phyloP scores from a whole-genome alignment of 2,888 invertebrate genomes.

The Nomada hirtipes region DNA sequence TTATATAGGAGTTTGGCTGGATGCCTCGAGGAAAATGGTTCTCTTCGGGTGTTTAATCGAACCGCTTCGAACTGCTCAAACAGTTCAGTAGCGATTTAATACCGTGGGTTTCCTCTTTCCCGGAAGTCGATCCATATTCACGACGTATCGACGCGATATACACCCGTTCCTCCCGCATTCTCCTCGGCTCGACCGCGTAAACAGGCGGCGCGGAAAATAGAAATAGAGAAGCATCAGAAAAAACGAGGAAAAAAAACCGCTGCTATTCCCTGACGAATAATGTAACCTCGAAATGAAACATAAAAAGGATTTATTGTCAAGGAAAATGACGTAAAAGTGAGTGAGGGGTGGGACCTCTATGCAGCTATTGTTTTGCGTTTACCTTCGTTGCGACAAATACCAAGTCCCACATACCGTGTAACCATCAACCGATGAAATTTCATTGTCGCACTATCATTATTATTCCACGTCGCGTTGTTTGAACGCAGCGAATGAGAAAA shows the following conservation, averaged over 20 bases:
- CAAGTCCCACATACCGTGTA: background rate
- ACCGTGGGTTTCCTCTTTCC: background rate
- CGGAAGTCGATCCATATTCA: conserved; percentile 8
- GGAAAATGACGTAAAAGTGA: background rate
- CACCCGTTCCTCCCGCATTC: background rate
- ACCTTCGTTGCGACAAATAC: background rate
- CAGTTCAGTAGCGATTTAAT: conserved; percentile 15
- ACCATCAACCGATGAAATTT: background rate
- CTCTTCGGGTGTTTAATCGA: background rate
- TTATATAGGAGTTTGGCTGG: background rate
- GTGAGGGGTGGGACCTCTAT: background rate
- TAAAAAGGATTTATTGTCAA: background rate
- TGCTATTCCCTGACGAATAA: background rate
- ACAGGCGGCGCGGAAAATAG: background rate
- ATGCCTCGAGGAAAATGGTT: background rate
- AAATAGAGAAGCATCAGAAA: background rate
- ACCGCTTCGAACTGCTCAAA: background rate
- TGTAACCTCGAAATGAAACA: background rate
- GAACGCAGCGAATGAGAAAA: background rate
- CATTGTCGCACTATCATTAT: background rate
- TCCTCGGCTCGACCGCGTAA: background rate
- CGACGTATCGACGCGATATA: conserved; percentile 10
- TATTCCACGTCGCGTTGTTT: background rate
- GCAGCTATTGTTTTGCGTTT: too few relatives aligned
- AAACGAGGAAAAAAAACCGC: background rate